Evolutionary conservation across 2,797 vertebrate genomes (phyloP).

Genomic region (Nannoperca australis): DNA sequence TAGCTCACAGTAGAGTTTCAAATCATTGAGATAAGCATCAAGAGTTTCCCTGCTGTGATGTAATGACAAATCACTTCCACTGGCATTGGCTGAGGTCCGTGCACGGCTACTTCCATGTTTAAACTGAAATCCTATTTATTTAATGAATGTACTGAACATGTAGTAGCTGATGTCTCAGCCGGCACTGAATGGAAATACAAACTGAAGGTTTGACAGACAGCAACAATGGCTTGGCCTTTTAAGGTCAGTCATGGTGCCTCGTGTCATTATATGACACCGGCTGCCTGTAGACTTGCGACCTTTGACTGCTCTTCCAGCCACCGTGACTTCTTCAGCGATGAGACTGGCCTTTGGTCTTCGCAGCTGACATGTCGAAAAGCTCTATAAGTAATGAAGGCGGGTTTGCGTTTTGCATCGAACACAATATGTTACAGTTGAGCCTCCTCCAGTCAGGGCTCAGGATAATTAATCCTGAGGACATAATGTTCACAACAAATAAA

Average conservation of each 20-base stretch:
- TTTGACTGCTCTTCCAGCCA: constrained; percentile 49
- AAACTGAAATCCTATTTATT: constrained; percentile 9
- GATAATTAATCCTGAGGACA: neutral
- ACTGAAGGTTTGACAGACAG: constrained; percentile 14
- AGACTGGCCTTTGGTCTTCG: constrained; percentile 56
- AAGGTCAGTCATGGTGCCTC: constrained; percentile 31
- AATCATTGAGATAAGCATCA: neutral
- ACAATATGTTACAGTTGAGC: constrained; percentile 6
- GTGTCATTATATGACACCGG: constrained; percentile 29
- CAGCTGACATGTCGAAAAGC: constrained; percentile 39
- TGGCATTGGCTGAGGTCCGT: neutral
- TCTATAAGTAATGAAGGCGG: constrained; percentile 36
- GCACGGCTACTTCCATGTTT: neutral
- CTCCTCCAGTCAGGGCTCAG: neutral
- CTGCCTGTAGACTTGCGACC: constrained; percentile 52
- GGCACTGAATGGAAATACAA: constrained; percentile 5
- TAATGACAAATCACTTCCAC: neutral
- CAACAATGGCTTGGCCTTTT: constrained; percentile 34
- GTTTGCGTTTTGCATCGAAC: constrained; percentile 2
- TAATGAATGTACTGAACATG: neutral
- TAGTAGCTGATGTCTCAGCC: neutral
- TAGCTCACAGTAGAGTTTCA: neutral
- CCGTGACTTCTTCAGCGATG: constrained; percentile 53
- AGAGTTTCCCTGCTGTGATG: neutral
- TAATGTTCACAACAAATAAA: constrained; percentile 6